Evolutionary conservation across 2,113 vertebrate genomes (phyloP), one percentile per base, ranked within the genome.

Genomic region (Cavia porcellus): DNA sequence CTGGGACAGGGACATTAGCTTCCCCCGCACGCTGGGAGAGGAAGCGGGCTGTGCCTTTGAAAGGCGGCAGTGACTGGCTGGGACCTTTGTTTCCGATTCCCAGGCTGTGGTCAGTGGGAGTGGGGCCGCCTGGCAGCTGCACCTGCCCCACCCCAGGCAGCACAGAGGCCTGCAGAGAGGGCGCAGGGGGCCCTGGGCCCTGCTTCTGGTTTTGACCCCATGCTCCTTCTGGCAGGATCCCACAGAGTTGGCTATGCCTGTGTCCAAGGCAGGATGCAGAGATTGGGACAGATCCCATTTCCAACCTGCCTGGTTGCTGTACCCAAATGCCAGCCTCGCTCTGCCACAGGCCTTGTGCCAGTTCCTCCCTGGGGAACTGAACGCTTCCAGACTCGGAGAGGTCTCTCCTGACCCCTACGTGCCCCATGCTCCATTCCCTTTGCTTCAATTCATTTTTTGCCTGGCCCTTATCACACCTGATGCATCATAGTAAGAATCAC

Each of bases 81-180:
- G 93, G 68, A 89, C 86, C 84, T 97, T 96, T 95, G 97, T 97
- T 83, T 89, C 80, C 90, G 89, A 80, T 95, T 96, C 95, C 95
- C 96, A 97, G 85, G 92, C 96, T 94, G 28, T 17, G 59, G 57
- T n/a, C 2, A 0, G 7, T 2, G 45, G 92, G 79, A 77, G 64
- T 20, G 7, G 28, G 75, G 89, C 32, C 15, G 82, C 20, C 50
- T 15, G 24, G 52, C 28, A 5, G 9, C 2, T 25, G 82, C 38
- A 22, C 45, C n/a, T 7, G 80, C 55, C 52, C 14, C 1, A 62
- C 35, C 62, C 70, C 30, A 0, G 20, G 32, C 2, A 35, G 19
- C 19, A 7, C 11, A 2, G 64, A n/a, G 89, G 42, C 14, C 55
- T 9, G 52, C 0, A 4, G 85, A 4, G 13, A 0, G 24, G 7